phyloP scores from a whole-genome alignment of 2,797 vertebrate species.

The Coreius guichenoti region DNA sequence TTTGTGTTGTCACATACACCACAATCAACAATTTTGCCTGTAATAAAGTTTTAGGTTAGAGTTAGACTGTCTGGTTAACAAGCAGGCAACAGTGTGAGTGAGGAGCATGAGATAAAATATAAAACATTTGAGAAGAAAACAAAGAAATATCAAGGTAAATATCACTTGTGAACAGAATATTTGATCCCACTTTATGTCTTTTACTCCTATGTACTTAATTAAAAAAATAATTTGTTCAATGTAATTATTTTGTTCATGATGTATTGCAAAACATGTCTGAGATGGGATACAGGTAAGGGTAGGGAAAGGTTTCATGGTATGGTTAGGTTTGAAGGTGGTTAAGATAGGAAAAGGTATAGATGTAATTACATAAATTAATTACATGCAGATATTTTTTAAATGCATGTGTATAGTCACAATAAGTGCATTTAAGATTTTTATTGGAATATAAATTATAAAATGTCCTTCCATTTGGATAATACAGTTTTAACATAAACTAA shows the following conservation, averaged over 20 bases:
- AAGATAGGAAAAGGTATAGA: not conserved
- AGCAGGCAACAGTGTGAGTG: not conserved
- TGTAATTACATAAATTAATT: not conserved
- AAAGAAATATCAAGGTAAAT: not conserved
- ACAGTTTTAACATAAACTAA: not conserved
- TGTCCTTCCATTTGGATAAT: not conserved
- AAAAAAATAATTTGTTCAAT: not conserved
- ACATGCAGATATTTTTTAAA: not conserved
- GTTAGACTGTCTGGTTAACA: not conserved
- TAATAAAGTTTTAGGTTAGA: not conserved
- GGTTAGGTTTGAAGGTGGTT: not conserved
- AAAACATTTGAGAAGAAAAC: not conserved
- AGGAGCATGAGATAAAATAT: not conserved
- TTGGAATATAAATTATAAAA: not conserved
- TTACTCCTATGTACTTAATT: not conserved
- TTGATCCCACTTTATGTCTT: not conserved
- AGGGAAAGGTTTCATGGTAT: not conserved
- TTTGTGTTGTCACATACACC: not conserved
- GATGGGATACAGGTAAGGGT: not conserved
- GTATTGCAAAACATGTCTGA: not conserved
- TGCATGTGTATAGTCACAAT: not conserved
- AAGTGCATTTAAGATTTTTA: not conserved
- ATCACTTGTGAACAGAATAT: not conserved
- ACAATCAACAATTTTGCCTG: not conserved
- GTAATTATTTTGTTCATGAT: not conserved